These are phyloP conservation scores for Petromus typicus DNA, from an alignment of 2,113 vertebrate species.

Conservation along the genomic window DNA sequence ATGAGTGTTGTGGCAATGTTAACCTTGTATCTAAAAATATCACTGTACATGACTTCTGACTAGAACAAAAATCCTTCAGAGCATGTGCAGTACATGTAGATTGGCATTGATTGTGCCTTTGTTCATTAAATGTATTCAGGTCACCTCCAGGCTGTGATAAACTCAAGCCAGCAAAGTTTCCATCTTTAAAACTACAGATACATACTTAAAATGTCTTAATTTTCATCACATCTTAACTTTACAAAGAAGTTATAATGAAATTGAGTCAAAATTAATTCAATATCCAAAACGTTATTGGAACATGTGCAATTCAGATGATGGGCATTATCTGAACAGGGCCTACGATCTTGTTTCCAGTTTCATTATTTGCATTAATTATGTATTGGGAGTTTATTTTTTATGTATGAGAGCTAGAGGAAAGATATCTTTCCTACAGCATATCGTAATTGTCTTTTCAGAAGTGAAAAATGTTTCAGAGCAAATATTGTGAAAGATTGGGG, in stretches of 20 bases:
- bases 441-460: constrained; percentile 78
- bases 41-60: constrained; percentile 67
- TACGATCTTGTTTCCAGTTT: constrained; percentile 72
- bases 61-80: constrained; percentile 80
- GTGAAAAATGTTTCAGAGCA: constrained; percentile 70
- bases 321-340: neutral
- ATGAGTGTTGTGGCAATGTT: constrained; percentile 74
- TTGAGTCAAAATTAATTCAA: neutral
- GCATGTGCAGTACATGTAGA: constrained; percentile 68
- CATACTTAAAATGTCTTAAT: neutral
- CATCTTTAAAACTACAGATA: constrained; percentile 59
- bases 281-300: constrained; percentile 57
- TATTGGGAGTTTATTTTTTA: constrained; percentile 83
- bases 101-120: constrained; percentile 76
- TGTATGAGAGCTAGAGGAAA: constrained; percentile 80
- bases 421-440: constrained; percentile 63
- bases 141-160: constrained; percentile 66
- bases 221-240: constrained; percentile 24
- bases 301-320: constrained; percentile 55
- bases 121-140: constrained; percentile 79
- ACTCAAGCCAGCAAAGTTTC: constrained; percentile 58
- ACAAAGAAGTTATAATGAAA: constrained; percentile 66
- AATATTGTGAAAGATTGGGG: constrained; percentile 75
- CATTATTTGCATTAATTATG: constrained; percentile 81
- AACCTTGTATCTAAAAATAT: constrained; percentile 79